Evolutionary conservation across 2,888 invertebrate genomes (phyloP), one percentile per base, ranked within the genome.

Genomic region (Mesorhabditis sp.): DNA sequence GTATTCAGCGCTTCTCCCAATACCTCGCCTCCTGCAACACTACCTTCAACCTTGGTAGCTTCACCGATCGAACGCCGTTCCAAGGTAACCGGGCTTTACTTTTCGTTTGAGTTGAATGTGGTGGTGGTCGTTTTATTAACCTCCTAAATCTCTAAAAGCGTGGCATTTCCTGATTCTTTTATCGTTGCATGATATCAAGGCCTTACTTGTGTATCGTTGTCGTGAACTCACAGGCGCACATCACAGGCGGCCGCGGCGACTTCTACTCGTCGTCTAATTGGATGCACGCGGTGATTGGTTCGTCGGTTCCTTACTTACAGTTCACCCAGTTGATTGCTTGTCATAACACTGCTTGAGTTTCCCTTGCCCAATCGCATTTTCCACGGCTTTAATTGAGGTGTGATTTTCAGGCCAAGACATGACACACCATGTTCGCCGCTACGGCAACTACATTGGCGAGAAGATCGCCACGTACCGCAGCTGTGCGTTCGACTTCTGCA

Each of bases 401-500:
- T 45, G 15, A 15, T 5, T 87, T 88, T 68, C 89, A 95, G 95
- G 95, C 75, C 97, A 96, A 89, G 97, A 98, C 88, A 98, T 99
- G 96, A 97, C 97, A 67, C 95, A 95, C 81, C 98, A 95, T 88
- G 97, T 99, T 87, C 90, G 97, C 87, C 91, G 96, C 82, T 98
- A 98, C 89, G 95, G 97, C 86, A 95, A 95, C 89, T 99, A 99
- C 90, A 90, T 99, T 87, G 96, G 97, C 87, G 97, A 98, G 89
- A 99, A 99, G 89, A 95, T 97, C 67, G 90, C 95, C 81, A 95
- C 97, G 10, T 99, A 99, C 90, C 91, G 98, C 88, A 92, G 93
- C 72, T 96, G 97, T 86, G 98, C 98, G 79, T 98, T 97, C 88
- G 98, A 99, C 88, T 98, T 99, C 90, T 98, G 98, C 90, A 99